phyloP scores from a whole-genome alignment of 2,797 vertebrate species.

The Telmatherina bonti region DNA sequence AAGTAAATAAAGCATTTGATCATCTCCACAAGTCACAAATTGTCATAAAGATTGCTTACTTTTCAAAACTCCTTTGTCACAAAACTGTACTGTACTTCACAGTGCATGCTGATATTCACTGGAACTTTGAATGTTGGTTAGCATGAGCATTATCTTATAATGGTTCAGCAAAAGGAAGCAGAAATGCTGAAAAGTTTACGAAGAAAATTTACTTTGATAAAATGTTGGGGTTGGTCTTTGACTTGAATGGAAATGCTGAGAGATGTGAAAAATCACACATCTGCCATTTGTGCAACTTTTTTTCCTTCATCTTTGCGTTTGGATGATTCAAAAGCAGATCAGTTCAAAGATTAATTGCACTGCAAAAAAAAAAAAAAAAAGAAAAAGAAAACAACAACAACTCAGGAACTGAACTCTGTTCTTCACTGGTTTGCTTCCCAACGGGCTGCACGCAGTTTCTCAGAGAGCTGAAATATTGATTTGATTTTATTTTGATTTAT shows the following conservation, averaged over 20 bases:
- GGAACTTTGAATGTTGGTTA: too few species aligned
- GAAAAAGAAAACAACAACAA: constrained; percentile 28
- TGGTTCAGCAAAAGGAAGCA: not conserved
- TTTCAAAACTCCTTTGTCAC: too few species aligned
- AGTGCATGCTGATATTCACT: too few species aligned
- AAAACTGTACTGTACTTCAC: not conserved
- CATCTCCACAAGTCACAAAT: too few species aligned
- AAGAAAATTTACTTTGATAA: too few species aligned
- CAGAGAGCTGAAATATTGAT: constrained; percentile 61
- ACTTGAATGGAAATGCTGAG: not conserved
- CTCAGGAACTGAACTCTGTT: constrained; percentile 40
- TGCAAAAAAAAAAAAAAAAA: constrained; percentile 26
- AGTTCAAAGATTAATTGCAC: constrained; percentile 48
- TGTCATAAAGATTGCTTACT: too few species aligned
- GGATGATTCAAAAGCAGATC: constrained; percentile 35
- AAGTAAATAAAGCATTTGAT: too few species aligned
- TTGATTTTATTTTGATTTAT: constrained; percentile 66
- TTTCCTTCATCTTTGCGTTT: constrained; percentile 41
- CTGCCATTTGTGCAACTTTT: constrained; percentile 9
- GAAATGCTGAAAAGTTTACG: too few species aligned
- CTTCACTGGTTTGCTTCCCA: constrained; percentile 44
- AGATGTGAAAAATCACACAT: constrained; percentile 24
- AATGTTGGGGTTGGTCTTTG: not conserved
- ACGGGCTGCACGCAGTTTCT: constrained; percentile 28
- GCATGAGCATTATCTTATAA: not conserved